Base-by-base conservation (phyloP, 2,888 invertebrate species). In the Priocnemis perturbator region DNA sequence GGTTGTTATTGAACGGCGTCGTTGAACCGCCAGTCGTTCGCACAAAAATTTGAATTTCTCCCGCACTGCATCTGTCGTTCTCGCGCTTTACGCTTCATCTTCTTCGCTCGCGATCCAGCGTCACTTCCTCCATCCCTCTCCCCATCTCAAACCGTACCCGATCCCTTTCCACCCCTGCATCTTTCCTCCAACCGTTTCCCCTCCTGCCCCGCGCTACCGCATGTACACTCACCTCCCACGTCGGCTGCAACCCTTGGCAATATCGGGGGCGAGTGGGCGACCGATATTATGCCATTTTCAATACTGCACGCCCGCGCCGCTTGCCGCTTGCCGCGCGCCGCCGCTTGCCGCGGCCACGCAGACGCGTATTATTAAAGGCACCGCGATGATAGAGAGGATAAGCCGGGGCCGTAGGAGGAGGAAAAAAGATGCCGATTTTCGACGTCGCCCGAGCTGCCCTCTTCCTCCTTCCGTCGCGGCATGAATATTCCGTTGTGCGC, bases 11-110 rank as follows among this genome's bases (percentile, higher is more conserved):
- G 78, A 79, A 85, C 74, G 76, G 67, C 72, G 50, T 66, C 64
- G 60, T 45, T 60, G 50, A 69, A 69, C 55, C 68, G 75, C 67
- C 72, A 76, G 78, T 71, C 62, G 70, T 69, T 68, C 59, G 68
- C 61, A 63, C 56, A 78, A 81, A 83, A 85, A 86, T 85, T 84
- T 81, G 79, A 86, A 86, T 86, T 83, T 74, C 79, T 80, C 73
- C 76, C 78, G 73, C 66, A 76, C 72, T 67, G 81, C 83, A 83
- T 83, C 81, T 79, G 83, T 81, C 83, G 83, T 71, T 72, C 71
- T 72, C 62, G 71, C 64, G 76, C 73, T 71, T 77, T 71, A 62
- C 73, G 69, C 60, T 70, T 64, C 69, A 61, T 44, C 70, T 60
- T 45, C 66, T 60, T 60, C 66, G 7, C 26, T 45, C 59, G 17